Percentiles rank a stretch among this genome's conserved stretches.
Conservation (phyloP, 2,888 invertebrate genomes). For the Myopa testacea region DNA sequence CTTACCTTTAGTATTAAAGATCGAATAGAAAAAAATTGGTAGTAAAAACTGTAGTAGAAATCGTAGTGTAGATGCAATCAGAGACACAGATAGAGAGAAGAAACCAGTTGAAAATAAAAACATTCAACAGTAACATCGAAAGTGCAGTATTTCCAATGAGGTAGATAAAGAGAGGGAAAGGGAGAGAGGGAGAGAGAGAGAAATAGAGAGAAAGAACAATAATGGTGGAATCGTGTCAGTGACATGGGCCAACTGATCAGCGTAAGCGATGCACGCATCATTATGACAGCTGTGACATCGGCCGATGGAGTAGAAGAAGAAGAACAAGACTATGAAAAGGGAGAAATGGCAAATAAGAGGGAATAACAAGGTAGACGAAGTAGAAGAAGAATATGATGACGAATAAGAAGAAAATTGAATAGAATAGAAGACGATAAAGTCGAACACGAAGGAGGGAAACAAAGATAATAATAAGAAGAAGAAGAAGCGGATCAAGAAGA, state of each 20-base stretch:
- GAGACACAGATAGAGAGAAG: not conserved
- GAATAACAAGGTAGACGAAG: conserved; percentile 44
- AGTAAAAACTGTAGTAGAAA: not conserved
- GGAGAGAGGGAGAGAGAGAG: not conserved
- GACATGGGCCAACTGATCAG: not conserved
- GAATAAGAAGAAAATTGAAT: not conserved
- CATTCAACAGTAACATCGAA: conserved; percentile 17
- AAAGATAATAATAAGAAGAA: not conserved
- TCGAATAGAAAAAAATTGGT: not conserved
- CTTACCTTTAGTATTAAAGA: conserved; percentile 45
- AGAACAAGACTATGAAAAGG: not conserved
- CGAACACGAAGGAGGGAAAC: not conserved
- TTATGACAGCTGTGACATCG: too few relatives aligned
- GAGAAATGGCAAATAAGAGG: not conserved
- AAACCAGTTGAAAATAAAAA: not conserved
- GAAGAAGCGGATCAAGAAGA: conserved; percentile 14
- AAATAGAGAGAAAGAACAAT: not conserved
- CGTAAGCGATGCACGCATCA: too few relatives aligned
- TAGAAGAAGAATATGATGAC: too few relatives aligned
- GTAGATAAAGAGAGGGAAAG: not conserved
- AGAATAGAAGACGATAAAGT: not conserved
- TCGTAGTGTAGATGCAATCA: conserved; percentile 1
- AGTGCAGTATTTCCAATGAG: not conserved
- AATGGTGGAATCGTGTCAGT: not conserved
- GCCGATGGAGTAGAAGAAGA: too few relatives aligned